Conservation (phyloP, 2,888 invertebrate species). For the Drosophila villosipedis region DNA sequence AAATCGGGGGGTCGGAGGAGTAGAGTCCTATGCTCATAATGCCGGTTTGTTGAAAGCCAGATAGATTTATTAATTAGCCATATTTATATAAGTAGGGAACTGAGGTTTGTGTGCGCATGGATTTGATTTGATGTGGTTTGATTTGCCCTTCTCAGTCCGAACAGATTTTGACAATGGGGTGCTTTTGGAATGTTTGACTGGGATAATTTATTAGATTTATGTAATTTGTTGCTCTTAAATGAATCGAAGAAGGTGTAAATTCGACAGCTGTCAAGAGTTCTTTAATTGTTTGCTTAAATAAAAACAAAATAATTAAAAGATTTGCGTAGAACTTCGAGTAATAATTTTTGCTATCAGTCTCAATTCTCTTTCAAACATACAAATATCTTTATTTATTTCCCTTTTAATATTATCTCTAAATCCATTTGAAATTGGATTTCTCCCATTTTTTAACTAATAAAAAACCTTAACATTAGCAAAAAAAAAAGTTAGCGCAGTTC, state of each 20-base stretch:
- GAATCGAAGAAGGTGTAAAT: not conserved
- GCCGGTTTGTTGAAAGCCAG: conserved; percentile 7
- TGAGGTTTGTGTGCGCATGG: conserved; percentile 11
- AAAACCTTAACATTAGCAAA: conserved; percentile 29
- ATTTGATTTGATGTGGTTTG: conserved; percentile 38
- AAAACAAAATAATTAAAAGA: not conserved
- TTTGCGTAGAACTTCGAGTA: not conserved
- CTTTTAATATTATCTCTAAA: not conserved
- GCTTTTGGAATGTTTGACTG: not conserved
- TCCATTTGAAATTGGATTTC: conserved; percentile 15
- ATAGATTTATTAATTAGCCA: conserved; percentile 60
- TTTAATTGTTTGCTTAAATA: not conserved
- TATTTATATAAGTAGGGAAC: conserved; percentile 44
- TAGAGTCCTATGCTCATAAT: conserved; percentile 8
- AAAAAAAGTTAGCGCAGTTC: conserved; percentile 42
- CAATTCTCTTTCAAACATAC: not conserved
- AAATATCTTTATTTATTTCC: not conserved
- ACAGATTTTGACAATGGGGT: not conserved
- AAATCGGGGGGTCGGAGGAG: conserved; percentile 22
- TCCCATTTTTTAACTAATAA: conserved; percentile 39
- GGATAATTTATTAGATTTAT: conserved; percentile 25
- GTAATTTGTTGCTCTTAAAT: conserved; percentile 5
- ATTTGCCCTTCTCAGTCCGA: not conserved
- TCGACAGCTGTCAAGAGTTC: not conserved
- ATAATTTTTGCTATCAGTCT: not conserved